Conservation (phyloP, 2,888 invertebrate genomes). For the Apomyelois bistriatella region DNA sequence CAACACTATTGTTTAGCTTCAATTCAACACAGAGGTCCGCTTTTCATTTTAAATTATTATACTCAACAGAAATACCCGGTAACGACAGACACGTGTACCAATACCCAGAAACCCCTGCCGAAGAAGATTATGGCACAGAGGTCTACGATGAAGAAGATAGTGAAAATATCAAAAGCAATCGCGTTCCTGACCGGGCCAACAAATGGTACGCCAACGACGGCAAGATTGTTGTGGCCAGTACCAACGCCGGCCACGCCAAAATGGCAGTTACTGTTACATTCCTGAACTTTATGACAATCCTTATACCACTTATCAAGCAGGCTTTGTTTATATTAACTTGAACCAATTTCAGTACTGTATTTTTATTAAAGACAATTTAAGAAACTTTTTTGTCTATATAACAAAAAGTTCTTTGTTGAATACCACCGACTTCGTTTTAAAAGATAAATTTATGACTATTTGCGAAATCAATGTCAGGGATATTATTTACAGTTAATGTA, state of each 20-base stretch:
- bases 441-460: too few relatives aligned
- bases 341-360: too few relatives aligned
- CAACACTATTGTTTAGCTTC: background rate
- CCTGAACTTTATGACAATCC: too few relatives aligned
- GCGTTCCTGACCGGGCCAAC: constrained; percentile 72
- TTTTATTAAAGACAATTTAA: too few relatives aligned
- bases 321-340: too few relatives aligned
- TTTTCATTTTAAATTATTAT: background rate
- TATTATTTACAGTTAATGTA: too few relatives aligned
- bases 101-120: constrained; percentile 60
- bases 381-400: too few relatives aligned
- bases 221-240: constrained; percentile 46
- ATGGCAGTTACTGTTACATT: constrained; percentile 1
- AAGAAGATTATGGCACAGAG: constrained; percentile 68
- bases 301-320: too few relatives aligned
- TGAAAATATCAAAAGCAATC: constrained; percentile 60
- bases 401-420: too few relatives aligned
- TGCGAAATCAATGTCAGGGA: too few relatives aligned
- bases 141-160: constrained; percentile 61
- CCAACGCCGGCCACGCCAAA: constrained; percentile 32
- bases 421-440: too few relatives aligned
- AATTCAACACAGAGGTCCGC: too few relatives aligned
- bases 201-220: constrained; percentile 75
- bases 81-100: constrained; percentile 69
- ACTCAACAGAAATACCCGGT: constrained; percentile 68